Conservation (phyloP, 2,888 invertebrate genomes). For the Orthonychiurus folsomi region DNA sequence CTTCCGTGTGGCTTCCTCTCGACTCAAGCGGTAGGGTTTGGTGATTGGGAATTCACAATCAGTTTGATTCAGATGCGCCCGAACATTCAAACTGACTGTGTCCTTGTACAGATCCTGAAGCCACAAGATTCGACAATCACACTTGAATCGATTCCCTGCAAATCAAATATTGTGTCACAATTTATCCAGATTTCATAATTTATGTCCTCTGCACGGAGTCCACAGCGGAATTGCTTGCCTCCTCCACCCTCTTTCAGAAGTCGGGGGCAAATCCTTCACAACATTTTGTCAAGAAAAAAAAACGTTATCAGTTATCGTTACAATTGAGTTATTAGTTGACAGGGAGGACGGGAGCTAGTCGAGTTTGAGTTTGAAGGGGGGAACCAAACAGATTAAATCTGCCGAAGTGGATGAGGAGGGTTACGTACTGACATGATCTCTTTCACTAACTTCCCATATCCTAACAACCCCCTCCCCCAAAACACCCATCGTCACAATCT, state of each 20-base stretch:
- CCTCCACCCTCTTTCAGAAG: no score
- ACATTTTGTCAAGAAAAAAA: no score
- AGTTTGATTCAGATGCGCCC: slow-evolving; percentile 20
- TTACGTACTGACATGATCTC: neutral
- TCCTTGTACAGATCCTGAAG: slow-evolving; percentile 64
- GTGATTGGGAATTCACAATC: no score
- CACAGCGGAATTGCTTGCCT: no score
- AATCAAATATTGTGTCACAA: no score
- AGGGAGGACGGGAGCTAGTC: neutral
- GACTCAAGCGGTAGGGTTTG: neutral
- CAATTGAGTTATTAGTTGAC: neutral
- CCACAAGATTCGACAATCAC: slow-evolving; percentile 75
- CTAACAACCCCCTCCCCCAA: neutral
- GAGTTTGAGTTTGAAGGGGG: neutral
- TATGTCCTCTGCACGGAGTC: no score
- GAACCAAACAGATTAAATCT: neutral
- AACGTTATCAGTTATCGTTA: neutral
- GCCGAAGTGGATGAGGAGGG: neutral
- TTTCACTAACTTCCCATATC: neutral
- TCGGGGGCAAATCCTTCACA: no score
- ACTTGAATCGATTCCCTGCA: slow-evolving; percentile 72
- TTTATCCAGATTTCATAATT: no score
- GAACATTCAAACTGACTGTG: slow-evolving; percentile 47
- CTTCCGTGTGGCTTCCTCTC: neutral
- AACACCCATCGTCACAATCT: no score